Evolutionary conservation across 1,140 invertebrate species (phyloP).

Genomic region (Homarus americanus): DNA sequence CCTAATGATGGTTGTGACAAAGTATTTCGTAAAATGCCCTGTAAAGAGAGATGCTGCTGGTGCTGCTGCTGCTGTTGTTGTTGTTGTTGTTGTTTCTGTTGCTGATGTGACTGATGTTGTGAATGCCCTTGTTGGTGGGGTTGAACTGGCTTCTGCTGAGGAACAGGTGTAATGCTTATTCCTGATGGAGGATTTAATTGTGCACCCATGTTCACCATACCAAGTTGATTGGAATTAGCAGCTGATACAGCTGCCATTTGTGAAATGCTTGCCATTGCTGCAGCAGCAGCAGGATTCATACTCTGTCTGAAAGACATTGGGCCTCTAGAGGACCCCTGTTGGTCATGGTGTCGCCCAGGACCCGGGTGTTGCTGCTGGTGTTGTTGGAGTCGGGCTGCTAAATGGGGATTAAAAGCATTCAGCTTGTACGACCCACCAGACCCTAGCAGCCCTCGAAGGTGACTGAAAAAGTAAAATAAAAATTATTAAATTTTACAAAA

Average conservation of each 20-base stretch:
- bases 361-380: constrained; percentile 67
- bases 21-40: constrained; percentile 64
- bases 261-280: constrained; percentile 60
- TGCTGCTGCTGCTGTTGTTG: constrained; percentile 68
- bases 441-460: constrained; percentile 70
- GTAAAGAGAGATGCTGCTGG: constrained; percentile 46
- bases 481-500: neutral
- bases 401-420: constrained; percentile 71
- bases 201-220: constrained; percentile 60
- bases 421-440: constrained; percentile 74
- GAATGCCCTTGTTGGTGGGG: constrained; percentile 75
- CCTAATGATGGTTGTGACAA: constrained; percentile 64
- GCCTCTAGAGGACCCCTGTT: constrained; percentile 28
- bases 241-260: constrained; percentile 59
- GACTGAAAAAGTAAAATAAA: constrained; percentile 52
- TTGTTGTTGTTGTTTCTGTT: constrained; percentile 67
- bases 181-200: constrained; percentile 60
- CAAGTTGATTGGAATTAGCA: constrained; percentile 49
- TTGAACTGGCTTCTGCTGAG: constrained; percentile 71
- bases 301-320: constrained; percentile 47
- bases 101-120: constrained; percentile 65
- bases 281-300: constrained; percentile 57
- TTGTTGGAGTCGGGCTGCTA: constrained; percentile 67
- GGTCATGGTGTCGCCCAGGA: constrained; percentile 54
- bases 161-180: constrained; percentile 67